Base-by-base conservation (phyloP, 1,140 invertebrate species). In the Papilio glaucus region DNA sequence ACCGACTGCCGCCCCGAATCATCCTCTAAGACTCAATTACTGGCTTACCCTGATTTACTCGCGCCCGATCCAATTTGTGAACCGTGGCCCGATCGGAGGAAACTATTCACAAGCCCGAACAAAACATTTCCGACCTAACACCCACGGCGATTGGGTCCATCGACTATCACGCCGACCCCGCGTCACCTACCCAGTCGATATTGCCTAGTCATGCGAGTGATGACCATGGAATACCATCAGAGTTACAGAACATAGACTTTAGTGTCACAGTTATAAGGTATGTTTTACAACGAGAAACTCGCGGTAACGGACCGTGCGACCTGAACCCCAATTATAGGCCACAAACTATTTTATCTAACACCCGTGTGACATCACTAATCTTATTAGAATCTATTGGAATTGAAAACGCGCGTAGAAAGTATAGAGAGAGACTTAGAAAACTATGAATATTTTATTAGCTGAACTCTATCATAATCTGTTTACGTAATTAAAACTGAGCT, bases 281-380 rank as follows among this genome's bases (percentile, higher is more conserved):
- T 18, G 60, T 75, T 86, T 85, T 81, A n/a, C 62, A 29, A 70
- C 71, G 38, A 26, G 9, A 29, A 63, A 29, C 12, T 6, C 67
- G 45, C 73, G 60, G 75, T 76, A 53, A 69, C 61, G 74, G 73
- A 76, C 76, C 80, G 76, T 76, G 68, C 73, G 78, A 82, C 76
- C 81, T 86, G 84, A 81, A 85, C 87, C 85, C 84, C 90, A 92
- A 92, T 93, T 91, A 92, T 91, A 91, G 90, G 75, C 88, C 89
- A 90, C 87, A 91, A 91, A 93, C 89, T 93, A 91, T 93, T 91
- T 91, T 91, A 91, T 93, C 87, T 93, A 86, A 90, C 87, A 78
- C 85, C 86, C 85, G 85, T 91, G 86, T 84, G 90, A 93, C 90
- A 88, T 82, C 86, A 78, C 85, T 93, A 93, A 91, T 93, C 89